Percentiles rank a stretch among this genome's conserved stretches.
These are phyloP conservation scores for Isaurus tuberculatus DNA, from an alignment of 92 coral and sea anemone genomes.

Conservation along the genomic window DNA sequence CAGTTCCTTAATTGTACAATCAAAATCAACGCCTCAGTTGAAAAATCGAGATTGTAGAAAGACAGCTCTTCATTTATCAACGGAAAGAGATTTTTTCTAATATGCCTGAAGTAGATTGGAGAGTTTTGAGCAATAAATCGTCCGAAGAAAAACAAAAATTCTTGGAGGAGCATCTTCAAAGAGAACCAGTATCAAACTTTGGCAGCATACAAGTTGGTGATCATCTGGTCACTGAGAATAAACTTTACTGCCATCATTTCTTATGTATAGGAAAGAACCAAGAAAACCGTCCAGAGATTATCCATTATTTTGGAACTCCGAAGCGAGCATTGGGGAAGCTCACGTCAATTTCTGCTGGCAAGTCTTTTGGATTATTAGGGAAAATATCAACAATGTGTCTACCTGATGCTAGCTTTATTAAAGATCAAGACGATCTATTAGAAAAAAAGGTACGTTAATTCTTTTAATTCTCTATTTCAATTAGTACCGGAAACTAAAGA, in stretches of 20 bases:
- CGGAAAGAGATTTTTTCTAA: not conserved
- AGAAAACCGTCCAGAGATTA: constrained; percentile 14
- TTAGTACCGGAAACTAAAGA: too few species aligned
- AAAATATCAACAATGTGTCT: constrained; percentile 9
- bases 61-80: too few species aligned
- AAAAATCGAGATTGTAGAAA: too few species aligned
- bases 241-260: constrained; percentile 27
- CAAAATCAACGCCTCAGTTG: too few species aligned
- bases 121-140: constrained; percentile 11
- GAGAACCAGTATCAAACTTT: constrained; percentile 32
- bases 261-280: constrained; percentile 35
- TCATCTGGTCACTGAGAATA: constrained; percentile 26
- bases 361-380: constrained; percentile 15
- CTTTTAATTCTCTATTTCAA: too few species aligned
- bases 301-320: constrained; percentile 38
- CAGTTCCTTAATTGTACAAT: too few species aligned
- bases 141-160: constrained; percentile 11
- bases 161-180: constrained; percentile 19
- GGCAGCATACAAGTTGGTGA: constrained; percentile 22
- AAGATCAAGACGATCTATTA: constrained; percentile 28
- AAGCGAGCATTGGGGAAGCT: not conserved
- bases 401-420: constrained; percentile 38
- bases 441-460: constrained; percentile 27
- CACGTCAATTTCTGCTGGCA: constrained; percentile 6
- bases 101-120: constrained; percentile 27